Evolutionary conservation across 2,888 invertebrate genomes (phyloP).

Genomic region (Drosophila setosimentum): DNA sequence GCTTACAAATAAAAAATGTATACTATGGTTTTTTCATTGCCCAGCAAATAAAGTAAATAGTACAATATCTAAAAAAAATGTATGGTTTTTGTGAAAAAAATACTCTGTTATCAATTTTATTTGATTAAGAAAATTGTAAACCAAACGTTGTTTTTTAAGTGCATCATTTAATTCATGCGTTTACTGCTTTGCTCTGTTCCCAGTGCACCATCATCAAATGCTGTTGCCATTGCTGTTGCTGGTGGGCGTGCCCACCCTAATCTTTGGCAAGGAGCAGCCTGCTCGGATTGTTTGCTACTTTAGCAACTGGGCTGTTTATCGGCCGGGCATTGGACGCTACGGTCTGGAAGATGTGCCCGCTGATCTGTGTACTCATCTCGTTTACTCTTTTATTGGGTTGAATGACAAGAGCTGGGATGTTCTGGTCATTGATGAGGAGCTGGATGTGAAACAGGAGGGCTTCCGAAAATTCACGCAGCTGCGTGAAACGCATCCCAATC

Average conservation of each 20-base stretch:
- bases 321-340: constrained; percentile 93
- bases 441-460: constrained; percentile 91
- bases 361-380: constrained; percentile 93
- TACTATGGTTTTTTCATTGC: background rate
- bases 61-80: background rate
- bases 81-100: background rate
- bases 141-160: background rate
- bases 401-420: constrained; percentile 91
- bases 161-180: background rate
- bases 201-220: constrained; percentile 42
- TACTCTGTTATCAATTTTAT: background rate
- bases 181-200: background rate
- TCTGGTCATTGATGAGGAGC: constrained; percentile 92
- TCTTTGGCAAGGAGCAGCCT: constrained; percentile 73
- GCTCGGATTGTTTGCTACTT: constrained; percentile 87
- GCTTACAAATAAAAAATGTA: background rate
- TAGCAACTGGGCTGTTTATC: constrained; percentile 90
- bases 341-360: constrained; percentile 94
- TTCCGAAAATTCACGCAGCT: constrained; percentile 92
- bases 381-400: constrained; percentile 95
- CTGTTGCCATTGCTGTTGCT: constrained; percentile 38
- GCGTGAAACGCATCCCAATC: constrained; percentile 89
- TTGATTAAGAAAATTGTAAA: background rate
- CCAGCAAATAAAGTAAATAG: background rate
- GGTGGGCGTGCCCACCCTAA: constrained; percentile 53